phyloP scores from a whole-genome alignment of 2,113 vertebrate species.

The Cheirogaleus medius region DNA sequence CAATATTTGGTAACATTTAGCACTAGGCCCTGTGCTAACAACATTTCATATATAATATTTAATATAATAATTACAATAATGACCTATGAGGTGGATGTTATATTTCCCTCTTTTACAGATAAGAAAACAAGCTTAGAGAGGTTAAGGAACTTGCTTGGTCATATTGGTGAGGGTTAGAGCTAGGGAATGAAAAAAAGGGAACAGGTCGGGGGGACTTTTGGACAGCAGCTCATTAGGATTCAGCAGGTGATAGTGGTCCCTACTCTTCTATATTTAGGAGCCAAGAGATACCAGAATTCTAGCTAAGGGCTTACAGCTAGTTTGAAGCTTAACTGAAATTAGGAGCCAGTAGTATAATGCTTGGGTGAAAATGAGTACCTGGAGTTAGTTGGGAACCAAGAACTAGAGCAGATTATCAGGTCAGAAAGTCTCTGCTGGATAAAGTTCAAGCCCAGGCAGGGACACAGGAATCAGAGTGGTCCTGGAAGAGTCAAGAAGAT shows the following conservation, averaged over 20 bases:
- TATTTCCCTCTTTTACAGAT: background rate
- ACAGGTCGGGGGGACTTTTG: background rate
- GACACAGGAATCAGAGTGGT: background rate
- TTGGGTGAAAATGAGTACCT: slow-evolving; percentile 24
- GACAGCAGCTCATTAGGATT: background rate
- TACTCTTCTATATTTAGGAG: background rate
- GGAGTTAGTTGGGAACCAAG: background rate
- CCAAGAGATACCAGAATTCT: background rate
- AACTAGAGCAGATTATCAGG: background rate
- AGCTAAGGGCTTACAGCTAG: background rate
- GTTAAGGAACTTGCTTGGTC: background rate
- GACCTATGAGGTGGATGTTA: background rate
- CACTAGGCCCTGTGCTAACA: background rate
- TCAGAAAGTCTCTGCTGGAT: background rate
- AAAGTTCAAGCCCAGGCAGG: background rate
- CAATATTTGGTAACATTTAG: background rate
- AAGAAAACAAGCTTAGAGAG: background rate
- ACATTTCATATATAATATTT: background rate
- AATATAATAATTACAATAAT: background rate
- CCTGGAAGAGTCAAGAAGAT: background rate
- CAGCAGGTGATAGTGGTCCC: background rate
- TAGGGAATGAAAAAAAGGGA: background rate
- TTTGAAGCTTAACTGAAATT: background rate
- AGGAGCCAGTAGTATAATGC: background rate
- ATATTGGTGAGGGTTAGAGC: background rate